phyloP scores from a whole-genome alignment of 30 jellyfish, hydroid and myxozoan genomes.

The Turritopsis dohrnii region DNA sequence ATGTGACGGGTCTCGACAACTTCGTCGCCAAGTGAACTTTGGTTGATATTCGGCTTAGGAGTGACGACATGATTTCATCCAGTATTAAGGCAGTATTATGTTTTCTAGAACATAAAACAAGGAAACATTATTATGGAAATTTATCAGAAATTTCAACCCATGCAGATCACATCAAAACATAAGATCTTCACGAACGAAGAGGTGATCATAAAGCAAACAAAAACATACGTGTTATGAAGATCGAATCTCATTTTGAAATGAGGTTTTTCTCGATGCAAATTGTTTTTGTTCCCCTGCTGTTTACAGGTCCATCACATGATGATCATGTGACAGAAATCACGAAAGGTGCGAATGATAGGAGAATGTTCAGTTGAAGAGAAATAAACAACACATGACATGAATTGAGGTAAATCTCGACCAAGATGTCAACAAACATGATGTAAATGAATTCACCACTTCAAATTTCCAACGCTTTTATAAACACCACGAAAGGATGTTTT shows the following conservation, averaged over 20 bases:
- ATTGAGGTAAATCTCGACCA: not conserved
- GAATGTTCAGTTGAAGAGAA: too few species aligned
- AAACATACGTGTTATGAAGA: not conserved
- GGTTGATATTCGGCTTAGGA: not conserved
- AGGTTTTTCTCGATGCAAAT: not conserved
- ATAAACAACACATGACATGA: not conserved
- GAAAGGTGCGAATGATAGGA: too few species aligned
- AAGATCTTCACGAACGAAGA: too few species aligned
- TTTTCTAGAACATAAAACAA: not conserved
- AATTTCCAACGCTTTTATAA: not conserved
- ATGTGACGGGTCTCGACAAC: not conserved
- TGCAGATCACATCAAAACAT: too few species aligned
- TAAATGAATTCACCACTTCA: not conserved
- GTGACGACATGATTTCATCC: not conserved
- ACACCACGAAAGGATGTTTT: not conserved
- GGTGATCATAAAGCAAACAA: not conserved
- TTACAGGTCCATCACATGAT: not conserved
- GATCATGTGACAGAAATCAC: too few species aligned
- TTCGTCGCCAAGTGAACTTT: not conserved
- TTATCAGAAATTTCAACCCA: too few species aligned
- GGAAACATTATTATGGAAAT: too few species aligned
- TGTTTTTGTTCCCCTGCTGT: not conserved
- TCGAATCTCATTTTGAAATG: not conserved
- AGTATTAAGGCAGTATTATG: not conserved
- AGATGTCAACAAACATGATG: not conserved